Conservation (phyloP, 2,888 invertebrate species). For the Oscheius sp. region DNA sequence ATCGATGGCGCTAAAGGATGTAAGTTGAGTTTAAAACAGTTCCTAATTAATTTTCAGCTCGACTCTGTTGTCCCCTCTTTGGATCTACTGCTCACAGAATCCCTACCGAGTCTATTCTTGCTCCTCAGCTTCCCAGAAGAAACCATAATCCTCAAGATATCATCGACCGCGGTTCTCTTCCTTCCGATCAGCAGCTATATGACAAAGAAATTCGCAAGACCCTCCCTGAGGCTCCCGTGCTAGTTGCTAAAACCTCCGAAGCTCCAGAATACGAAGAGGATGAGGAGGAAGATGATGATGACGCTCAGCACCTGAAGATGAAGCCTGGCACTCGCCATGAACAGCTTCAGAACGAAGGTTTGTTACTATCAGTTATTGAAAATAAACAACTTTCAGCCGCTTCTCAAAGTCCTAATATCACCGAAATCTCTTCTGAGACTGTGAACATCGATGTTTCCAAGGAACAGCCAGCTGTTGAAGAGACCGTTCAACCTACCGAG, state of each 20-base stretch:
- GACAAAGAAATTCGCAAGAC: not conserved
- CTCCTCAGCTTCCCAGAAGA: conserved; percentile 62
- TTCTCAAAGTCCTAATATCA: conserved; percentile 41
- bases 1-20: conserved; percentile 63
- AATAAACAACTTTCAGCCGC: conserved; percentile 33
- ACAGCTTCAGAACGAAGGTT: conserved; percentile 41
- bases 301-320: conserved; percentile 45
- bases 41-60: conserved; percentile 42
- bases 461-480: conserved; percentile 39
- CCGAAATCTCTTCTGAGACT: conserved; percentile 44
- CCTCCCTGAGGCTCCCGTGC: conserved; percentile 12
- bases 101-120: conserved; percentile 63
- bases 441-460: conserved; percentile 50
- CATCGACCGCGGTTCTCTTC: conserved; percentile 60
- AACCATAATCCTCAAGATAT: conserved; percentile 60
- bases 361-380: not conserved
- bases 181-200: conserved; percentile 41
- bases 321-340: conserved; percentile 40
- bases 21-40: conserved; percentile 28
- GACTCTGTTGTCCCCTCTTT: conserved; percentile 68
- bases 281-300: conserved; percentile 49
- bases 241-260: conserved; percentile 8
- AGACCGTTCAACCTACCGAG: conserved; percentile 46
- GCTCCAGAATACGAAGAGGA: conserved; percentile 29
- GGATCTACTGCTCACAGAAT: conserved; percentile 60